Percentiles rank a stretch among this genome's conserved stretches.
Conservation (phyloP, 1,140 invertebrate genomes). For the Leptinotarsa texana region DNA sequence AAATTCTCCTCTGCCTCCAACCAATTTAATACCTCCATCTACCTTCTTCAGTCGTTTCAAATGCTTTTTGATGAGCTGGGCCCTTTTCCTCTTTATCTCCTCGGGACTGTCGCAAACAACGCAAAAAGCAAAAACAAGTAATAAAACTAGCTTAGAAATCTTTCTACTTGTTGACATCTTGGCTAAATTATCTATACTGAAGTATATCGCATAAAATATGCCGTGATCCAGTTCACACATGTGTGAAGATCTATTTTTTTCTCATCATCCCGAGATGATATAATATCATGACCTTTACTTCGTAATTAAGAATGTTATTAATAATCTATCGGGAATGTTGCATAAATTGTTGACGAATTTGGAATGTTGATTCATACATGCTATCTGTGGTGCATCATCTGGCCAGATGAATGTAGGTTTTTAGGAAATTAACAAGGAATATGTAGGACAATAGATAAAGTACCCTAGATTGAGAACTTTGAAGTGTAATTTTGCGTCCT, state of each 20-base stretch:
- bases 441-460: too few species aligned
- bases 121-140: constrained; percentile 3
- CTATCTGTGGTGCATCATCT: too few species aligned
- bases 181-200: background rate
- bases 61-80: constrained; percentile 57
- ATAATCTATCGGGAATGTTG: constrained; percentile 8
- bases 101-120: constrained; percentile 22
- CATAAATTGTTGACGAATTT: background rate
- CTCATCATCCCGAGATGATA: background rate
- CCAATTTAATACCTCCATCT: constrained; percentile 71
- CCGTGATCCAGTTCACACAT: constrained; percentile 16
- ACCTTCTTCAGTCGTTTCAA: constrained; percentile 69
- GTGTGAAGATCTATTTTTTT: constrained; percentile 22
- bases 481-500: too few species aligned
- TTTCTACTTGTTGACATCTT: background rate
- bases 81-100: constrained; percentile 53
- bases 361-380: background rate
- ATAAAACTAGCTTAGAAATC: background rate
- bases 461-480: too few species aligned
- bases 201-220: background rate
- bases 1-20: constrained; percentile 66
- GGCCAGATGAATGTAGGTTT: too few species aligned
- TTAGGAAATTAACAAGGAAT: too few species aligned
- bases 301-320: background rate
- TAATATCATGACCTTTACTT: constrained; percentile 3